A percentile compares a stretch with the other conserved stretches of the same genome.
phyloP scores from a whole-genome alignment of 2,888 invertebrate genomes.

The Drosophila leonis region DNA sequence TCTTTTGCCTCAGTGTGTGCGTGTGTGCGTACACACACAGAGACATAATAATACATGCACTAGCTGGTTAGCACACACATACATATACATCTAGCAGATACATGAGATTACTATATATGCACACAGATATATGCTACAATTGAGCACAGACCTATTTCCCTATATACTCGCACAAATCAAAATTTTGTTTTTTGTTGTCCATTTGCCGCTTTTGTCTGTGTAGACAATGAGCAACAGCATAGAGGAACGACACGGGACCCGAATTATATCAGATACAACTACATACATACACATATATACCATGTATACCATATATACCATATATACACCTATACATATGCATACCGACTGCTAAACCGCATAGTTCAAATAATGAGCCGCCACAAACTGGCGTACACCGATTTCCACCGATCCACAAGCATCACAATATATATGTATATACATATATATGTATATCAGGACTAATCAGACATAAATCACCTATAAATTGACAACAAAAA shows the following conservation, averaged over 20 bases:
- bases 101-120: background rate
- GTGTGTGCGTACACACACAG: constrained; percentile 16
- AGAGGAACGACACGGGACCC: constrained; percentile 19
- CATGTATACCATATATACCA: too few species aligned
- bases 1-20: constrained; percentile 27
- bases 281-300: background rate
- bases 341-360: constrained; percentile 17
- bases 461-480: constrained; percentile 1
- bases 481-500: background rate
- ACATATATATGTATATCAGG: background rate
- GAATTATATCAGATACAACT: constrained; percentile 34
- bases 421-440: background rate
- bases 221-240: constrained; percentile 44
- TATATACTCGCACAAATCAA: constrained; percentile 72
- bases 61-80: background rate
- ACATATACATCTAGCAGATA: constrained; percentile 8
- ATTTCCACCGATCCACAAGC: constrained; percentile 13
- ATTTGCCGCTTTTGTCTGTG: constrained; percentile 56
- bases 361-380: constrained; percentile 28
- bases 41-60: background rate
- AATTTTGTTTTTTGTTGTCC: constrained; percentile 57
- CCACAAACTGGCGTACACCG: constrained; percentile 36
- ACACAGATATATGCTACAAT: constrained; percentile 49
- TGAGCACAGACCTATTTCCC: constrained; percentile 75
- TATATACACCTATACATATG: background rate